phyloP scores from a whole-genome alignment of 2,888 invertebrate species.

The Seira ritae region DNA sequence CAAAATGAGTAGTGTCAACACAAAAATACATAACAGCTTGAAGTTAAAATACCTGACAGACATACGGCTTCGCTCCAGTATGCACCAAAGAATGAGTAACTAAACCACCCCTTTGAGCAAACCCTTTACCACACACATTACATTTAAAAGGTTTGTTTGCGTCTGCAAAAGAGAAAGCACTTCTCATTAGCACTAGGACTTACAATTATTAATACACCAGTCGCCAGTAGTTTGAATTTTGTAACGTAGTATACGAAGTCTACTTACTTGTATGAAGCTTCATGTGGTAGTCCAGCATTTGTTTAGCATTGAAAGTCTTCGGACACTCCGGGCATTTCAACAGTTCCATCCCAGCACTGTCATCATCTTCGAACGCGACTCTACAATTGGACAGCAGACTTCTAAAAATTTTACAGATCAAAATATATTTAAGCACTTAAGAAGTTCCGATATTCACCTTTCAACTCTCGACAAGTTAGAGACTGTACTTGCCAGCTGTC shows the following conservation, averaged over 20 bases:
- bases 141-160: conserved; percentile 69
- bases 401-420: conserved; percentile 55
- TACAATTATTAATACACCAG: too few relatives aligned
- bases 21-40: too few relatives aligned
- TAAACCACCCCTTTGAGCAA: conserved; percentile 70
- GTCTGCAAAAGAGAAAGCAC: conserved; percentile 26
- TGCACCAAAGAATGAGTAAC: conserved; percentile 70
- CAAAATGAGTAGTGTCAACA: too few relatives aligned
- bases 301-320: conserved; percentile 64
- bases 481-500: conserved; percentile 60
- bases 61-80: conserved; percentile 69
- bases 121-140: conserved; percentile 66
- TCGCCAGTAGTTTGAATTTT: too few relatives aligned
- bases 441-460: conserved; percentile 52
- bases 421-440: conserved; percentile 35
- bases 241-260: too few relatives aligned
- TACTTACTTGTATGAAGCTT: conserved; percentile 67
- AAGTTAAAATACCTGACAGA: conserved; percentile 60
- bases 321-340: conserved; percentile 69
- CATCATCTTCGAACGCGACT: conserved; percentile 58
- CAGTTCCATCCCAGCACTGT: conserved; percentile 50
- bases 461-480: conserved; percentile 61
- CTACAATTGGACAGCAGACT: conserved; percentile 64
- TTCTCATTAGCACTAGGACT: too few relatives aligned
- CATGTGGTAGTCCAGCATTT: conserved; percentile 69